Conservation (phyloP, 1,140 invertebrate species). For the fruit fly (Drosophila melanogaster) region DNA sequence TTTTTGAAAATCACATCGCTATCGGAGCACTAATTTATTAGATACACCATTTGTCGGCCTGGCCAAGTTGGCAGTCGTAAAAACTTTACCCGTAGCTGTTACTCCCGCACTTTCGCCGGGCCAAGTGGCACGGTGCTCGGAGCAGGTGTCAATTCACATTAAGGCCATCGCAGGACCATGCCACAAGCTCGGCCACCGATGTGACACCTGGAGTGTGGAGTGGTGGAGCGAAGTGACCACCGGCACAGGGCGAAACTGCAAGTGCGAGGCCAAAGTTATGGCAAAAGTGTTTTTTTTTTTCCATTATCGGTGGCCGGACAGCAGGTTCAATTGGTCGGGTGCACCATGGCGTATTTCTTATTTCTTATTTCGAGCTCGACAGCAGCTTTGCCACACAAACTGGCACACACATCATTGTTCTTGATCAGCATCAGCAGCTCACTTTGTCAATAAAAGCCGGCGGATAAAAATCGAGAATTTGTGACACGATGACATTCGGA, state of each 20-base stretch:
- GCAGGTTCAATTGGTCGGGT: neutral
- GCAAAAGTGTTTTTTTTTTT: constrained; percentile 17
- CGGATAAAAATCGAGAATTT: neutral
- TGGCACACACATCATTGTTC: constrained; percentile 6
- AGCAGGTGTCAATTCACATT: constrained; percentile 65
- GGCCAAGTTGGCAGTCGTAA: constrained; percentile 16
- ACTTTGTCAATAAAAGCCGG: neutral
- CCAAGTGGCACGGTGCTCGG: constrained; percentile 19
- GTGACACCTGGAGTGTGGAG: constrained; percentile 24
- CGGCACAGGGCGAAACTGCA: constrained; percentile 9
- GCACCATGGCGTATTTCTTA: constrained; percentile 34
- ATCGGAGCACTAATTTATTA: constrained; percentile 24
- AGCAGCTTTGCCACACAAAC: constrained; percentile 21
- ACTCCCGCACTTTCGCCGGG: constrained; percentile 10
- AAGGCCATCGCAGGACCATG: constrained; percentile 41
- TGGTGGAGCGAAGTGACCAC: constrained; percentile 11
- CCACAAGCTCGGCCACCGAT: constrained; percentile 22
- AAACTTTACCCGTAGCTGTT: constrained; percentile 24
- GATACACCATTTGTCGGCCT: constrained; percentile 2
- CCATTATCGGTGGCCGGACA: constrained; percentile 18
- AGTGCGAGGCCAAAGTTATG: constrained; percentile 16
- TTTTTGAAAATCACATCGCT: constrained; percentile 3
- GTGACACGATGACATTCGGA: neutral
- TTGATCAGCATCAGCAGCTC: neutral
- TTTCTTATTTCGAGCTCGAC: constrained; percentile 24